These are phyloP conservation scores for Alauda arvensis DNA, from an alignment of 2,797 vertebrate species.

Conservation along the genomic window DNA sequence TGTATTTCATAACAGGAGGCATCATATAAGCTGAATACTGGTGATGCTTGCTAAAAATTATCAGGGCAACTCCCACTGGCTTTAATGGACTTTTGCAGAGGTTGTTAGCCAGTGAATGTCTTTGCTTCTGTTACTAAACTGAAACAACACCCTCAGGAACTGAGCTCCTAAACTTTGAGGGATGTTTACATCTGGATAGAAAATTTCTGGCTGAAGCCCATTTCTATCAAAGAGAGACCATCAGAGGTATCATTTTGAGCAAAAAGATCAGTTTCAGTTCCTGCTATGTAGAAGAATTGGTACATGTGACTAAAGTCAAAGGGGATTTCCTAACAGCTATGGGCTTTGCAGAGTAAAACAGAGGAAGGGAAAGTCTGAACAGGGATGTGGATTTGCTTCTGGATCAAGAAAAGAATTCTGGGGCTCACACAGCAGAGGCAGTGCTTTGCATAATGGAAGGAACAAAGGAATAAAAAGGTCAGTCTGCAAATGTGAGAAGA, in stretches of 20 bases:
- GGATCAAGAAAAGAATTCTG: background rate
- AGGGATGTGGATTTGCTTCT: background rate
- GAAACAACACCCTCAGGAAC: background rate
- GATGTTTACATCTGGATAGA: background rate
- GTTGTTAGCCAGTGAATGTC: background rate
- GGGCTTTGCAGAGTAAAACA: background rate
- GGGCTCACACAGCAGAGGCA: background rate
- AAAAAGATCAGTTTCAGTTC: background rate
- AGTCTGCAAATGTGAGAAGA: background rate
- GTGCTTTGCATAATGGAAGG: background rate
- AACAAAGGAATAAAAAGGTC: background rate
- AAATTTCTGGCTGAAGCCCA: background rate
- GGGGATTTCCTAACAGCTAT: background rate
- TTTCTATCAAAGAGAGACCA: background rate
- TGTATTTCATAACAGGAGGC: background rate
- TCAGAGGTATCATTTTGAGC: background rate
- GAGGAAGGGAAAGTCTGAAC: background rate
- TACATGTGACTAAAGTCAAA: background rate
- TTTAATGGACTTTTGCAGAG: background rate
- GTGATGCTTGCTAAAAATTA: background rate
- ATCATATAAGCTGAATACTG: background rate
- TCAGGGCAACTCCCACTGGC: background rate
- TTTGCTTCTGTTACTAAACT: background rate
- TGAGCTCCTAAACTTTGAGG: background rate
- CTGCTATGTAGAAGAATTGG: background rate